Evolutionary conservation across 2,888 invertebrate species (phyloP), one percentile per base, ranked within the genome.

Genomic region (Lochmaea crataegi): DNA sequence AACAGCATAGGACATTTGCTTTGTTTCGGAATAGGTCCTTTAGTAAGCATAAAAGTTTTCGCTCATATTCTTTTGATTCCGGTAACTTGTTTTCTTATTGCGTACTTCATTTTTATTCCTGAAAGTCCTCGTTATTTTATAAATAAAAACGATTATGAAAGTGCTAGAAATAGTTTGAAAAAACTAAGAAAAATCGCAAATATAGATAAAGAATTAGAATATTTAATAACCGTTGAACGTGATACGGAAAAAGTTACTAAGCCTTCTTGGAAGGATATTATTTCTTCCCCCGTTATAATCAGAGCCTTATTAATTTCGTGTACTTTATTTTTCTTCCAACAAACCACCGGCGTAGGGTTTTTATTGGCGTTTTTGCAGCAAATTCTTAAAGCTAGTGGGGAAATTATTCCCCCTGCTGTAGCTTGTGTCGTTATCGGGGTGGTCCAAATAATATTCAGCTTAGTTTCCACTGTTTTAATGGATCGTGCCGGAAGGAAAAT

Each of bases 351-450:
- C 0, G 92, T 94, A 83, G 93, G 93, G 85, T 92, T 93, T 0
- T 92, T 94, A 0, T 88, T 94, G 2, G 93, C 93, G 85, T 94
- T 94, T 86, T 91, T 93, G 84, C 91, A 92, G 75, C 87, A 87
- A 32, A 94, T 94, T 81, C 94, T 94, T 82, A 83, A 86, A 82
- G 76, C 85, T 80, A 74, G 86, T 71, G 81, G 85, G 73, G 72
- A 81, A 77, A 56, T 75, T 81, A 76, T 87, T 2, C 87, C 91
- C 58, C 88, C 92, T 0, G 88, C 91, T 3, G 81, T 91, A 22
- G 91, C 93, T 0, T 92, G 94, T 16, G 94, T 96, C 67, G 90
- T 94, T 65, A 90, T 96, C 66, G 94, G 93, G 12, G 82, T 88
- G 26, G 93, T 95, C 0, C 94, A 95, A 88, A 88, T 94, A 18